Evolutionary conservation across 2,888 invertebrate genomes (phyloP).

Genomic region (Theretra japonica): DNA sequence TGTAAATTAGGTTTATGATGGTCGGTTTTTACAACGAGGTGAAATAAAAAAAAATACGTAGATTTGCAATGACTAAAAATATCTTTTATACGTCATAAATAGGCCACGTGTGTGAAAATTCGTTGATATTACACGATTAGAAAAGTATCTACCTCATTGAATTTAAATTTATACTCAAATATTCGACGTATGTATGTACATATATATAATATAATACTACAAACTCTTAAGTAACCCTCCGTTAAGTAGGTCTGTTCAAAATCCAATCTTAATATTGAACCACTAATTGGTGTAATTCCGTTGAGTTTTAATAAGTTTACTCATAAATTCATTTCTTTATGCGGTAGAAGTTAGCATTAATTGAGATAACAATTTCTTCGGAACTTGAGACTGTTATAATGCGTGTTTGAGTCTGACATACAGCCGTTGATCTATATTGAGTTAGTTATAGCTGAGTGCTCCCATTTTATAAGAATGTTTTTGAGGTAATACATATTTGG

Average conservation of each 20-base stretch:
- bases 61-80: no score
- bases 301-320: slow-evolving; percentile 6
- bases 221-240: background rate
- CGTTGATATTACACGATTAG: no score
- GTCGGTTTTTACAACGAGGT: no score
- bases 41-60: no score
- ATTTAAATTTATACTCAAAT: no score
- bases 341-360: background rate
- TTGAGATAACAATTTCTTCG: slow-evolving; percentile 2
- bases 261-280: background rate
- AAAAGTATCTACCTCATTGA: no score
- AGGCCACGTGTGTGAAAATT: no score
- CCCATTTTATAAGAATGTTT: background rate
- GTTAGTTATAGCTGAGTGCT: background rate
- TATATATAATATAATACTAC: background rate
- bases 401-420: background rate
- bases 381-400: background rate
- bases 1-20: no score
- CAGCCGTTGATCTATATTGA: background rate
- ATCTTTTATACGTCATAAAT: no score
- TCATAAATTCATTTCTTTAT: background rate
- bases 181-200: no score
- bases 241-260: background rate
- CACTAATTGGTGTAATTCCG: background rate
- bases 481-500: background rate